Evolutionary conservation across 2,797 vertebrate species (phyloP).

Genomic region (Sebastolobus altivelis): DNA sequence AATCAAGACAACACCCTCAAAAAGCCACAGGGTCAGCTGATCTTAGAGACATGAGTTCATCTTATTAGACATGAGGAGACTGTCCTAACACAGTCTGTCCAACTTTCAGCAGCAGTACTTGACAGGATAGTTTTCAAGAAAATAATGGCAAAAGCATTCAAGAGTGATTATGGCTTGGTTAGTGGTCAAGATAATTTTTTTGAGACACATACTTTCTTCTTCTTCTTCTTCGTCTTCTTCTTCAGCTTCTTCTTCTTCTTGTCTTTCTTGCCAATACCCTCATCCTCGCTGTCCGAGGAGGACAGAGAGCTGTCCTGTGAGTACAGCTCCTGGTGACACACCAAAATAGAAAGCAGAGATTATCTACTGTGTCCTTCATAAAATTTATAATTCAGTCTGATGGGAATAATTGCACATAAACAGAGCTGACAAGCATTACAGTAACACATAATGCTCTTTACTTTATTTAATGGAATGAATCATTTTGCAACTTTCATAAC

Average conservation of each 20-base stretch:
- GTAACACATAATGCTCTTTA: not conserved
- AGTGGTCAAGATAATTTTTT: not conserved
- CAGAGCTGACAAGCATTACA: not conserved
- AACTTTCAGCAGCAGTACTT: not conserved
- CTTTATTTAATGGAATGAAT: not conserved
- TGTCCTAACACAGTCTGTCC: not conserved
- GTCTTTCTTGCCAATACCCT: constrained; percentile 62
- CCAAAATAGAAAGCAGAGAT: not conserved
- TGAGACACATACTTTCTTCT: constrained; percentile 71
- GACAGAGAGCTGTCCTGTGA: constrained; percentile 65
- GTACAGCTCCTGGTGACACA: constrained; percentile 33
- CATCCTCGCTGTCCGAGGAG: constrained; percentile 73
- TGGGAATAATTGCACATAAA: not conserved
- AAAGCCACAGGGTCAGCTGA: not conserved
- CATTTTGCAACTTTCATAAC: not conserved
- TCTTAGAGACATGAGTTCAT: not conserved
- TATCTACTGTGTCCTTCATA: not conserved
- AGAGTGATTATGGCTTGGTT: not conserved
- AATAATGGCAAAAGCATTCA: not conserved
- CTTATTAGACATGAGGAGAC: not conserved
- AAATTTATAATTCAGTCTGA: not conserved
- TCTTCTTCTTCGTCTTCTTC: constrained; percentile 64
- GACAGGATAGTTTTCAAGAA: not conserved
- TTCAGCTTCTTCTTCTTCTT: constrained; percentile 62
- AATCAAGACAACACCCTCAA: not conserved